Evolutionary conservation across 2,888 invertebrate genomes (phyloP), one percentile per base, ranked within the genome.

Genomic region (Dryococelus australis): DNA sequence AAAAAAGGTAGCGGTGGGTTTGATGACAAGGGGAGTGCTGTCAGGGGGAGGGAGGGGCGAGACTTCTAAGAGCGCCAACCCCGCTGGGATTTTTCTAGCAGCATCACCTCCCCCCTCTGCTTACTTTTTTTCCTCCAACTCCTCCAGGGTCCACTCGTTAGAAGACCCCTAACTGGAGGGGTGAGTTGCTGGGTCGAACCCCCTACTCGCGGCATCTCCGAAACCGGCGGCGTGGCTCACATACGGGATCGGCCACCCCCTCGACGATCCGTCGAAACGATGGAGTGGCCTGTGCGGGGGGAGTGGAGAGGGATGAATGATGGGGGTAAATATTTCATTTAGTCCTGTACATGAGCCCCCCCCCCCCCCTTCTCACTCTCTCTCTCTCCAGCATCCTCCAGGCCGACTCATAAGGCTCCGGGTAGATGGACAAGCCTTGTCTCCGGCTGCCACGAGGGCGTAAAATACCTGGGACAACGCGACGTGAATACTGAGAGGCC

Each of bases 291-390:
- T 51, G 51, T 20, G 51, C 51, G 51, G 65, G 65, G 65, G 8
- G 65, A 65, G 0, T 1, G 51, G 20, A 24, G 65, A 20, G 24
- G n/a, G 65, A 65, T 65, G 65, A 65, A 65, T 65, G 65, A 16
- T 65, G 65, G 65, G 35, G 65, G 65, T 65, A 65, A 65, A 65
- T 65, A 65, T 65, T 65, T 65, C 65, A 65, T 65, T 65, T 65
- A 65, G 65, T 65, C 65, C 24, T n/a, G 65, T n/a, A n/a, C 65
- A 65, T n/a, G 65, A n/a, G n/a, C 0, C 12, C 10, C 47, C 8
- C 8, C 47, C 47, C 8, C 16, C 47, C 8, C 47, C 47, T 6
- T 16, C n/a, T n/a, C n/a, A n/a, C n/a, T n/a, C 16, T 6, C 47
- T 8, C 16, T 47, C 47, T 8, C 0, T 16, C 16, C 47, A 3